phyloP scores from a whole-genome alignment of 2,888 invertebrate genomes.

The Furcula furcula region DNA sequence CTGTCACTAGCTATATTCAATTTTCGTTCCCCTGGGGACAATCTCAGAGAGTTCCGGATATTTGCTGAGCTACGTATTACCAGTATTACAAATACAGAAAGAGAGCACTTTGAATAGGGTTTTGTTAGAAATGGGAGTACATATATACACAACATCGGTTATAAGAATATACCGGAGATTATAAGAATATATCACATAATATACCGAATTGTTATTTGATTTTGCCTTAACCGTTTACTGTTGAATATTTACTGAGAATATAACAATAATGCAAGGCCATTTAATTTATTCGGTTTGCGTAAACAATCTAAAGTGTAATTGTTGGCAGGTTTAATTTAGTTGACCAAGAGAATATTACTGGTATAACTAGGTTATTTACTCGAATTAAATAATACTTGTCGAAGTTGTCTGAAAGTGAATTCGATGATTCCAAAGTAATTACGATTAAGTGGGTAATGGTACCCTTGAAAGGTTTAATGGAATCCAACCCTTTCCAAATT shows the following conservation, averaged over 20 bases:
- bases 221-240: no score
- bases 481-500: slow-evolving; percentile 2
- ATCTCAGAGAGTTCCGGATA: slow-evolving; percentile 21
- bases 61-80: slow-evolving; percentile 21
- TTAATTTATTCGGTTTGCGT: slow-evolving; percentile 5
- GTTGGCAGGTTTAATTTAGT: neutral
- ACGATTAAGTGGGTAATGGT: neutral
- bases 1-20: slow-evolving; percentile 7
- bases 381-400: neutral
- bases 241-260: no score
- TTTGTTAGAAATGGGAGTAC: no score
- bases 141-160: no score
- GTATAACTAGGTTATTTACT: neutral
- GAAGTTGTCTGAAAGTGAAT: neutral
- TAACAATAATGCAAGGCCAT: no score
- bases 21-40: slow-evolving; percentile 15
- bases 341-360: neutral
- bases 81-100: no score
- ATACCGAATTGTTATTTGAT: no score
- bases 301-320: neutral
- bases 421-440: slow-evolving; percentile 1
- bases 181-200: no score
- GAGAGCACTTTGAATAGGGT: no score
- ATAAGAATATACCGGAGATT: no score
- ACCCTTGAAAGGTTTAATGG: slow-evolving; percentile 1